Conservation (phyloP, 35 echinoderm and acorn worm genomes). For the Lytechinus pictus region DNA sequence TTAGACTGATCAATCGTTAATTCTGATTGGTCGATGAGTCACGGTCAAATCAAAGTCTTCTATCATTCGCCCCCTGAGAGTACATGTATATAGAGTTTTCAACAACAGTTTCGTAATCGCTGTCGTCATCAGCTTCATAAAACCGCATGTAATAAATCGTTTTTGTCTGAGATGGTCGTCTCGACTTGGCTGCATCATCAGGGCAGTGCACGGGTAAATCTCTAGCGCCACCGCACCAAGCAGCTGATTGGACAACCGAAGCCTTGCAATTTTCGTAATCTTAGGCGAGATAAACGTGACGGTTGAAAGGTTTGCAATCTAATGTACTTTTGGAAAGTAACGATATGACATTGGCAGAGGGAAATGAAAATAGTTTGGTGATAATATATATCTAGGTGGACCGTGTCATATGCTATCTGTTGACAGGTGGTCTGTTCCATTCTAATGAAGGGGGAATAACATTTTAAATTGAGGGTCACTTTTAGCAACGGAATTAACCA, state of each 20-base stretch:
- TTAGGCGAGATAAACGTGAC: background rate
- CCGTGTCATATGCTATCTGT: background rate
- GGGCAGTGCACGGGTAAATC: background rate
- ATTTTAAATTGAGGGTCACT: background rate
- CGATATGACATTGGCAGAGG: background rate
- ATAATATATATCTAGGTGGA: constrained; percentile 14
- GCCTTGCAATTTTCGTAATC: background rate
- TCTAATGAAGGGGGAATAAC: background rate
- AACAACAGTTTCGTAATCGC: constrained; percentile 17
- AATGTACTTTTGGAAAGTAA: background rate
- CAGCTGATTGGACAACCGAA: background rate
- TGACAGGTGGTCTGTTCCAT: constrained; percentile 51
- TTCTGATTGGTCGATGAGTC: constrained; percentile 50
- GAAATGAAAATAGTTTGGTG: constrained; percentile 11
- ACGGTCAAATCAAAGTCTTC: constrained; percentile 27
- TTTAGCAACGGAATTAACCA: background rate
- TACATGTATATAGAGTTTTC: background rate
- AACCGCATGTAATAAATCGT: constrained; percentile 36
- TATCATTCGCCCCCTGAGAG: background rate
- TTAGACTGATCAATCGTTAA: constrained; percentile 18
- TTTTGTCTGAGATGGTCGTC: background rate
- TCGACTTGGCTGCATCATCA: background rate
- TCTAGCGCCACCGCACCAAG: background rate
- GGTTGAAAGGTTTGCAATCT: background rate
- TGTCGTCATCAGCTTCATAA: constrained; percentile 23